These are phyloP conservation scores for Platycnemis pennipes DNA, from an alignment of 2,888 invertebrate genomes.

Conservation along the genomic window DNA sequence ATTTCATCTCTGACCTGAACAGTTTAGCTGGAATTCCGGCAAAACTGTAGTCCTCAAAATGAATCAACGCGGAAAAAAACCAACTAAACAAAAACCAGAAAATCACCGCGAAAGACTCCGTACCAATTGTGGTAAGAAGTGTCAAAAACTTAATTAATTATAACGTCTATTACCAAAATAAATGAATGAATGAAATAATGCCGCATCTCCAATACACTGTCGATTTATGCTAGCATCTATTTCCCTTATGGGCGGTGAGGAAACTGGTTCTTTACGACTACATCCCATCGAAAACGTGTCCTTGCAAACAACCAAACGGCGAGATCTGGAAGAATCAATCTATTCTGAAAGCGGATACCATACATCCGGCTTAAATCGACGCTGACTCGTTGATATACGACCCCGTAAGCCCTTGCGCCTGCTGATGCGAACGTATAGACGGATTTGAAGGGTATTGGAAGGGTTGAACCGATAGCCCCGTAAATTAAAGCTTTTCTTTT, in stretches of 20 bases:
- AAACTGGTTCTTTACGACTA: background rate
- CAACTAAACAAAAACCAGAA: too few relatives aligned
- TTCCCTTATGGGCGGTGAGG: background rate
- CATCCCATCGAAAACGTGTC: slow-evolving; percentile 36
- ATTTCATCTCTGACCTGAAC: too few relatives aligned
- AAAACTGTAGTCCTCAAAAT: too few relatives aligned
- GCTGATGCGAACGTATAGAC: slow-evolving; percentile 61
- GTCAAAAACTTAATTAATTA: too few relatives aligned
- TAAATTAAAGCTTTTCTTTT: slow-evolving; percentile 56
- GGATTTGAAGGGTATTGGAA: slow-evolving; percentile 60
- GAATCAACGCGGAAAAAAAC: too few relatives aligned
- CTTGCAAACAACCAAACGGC: slow-evolving; percentile 50
- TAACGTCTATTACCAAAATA: too few relatives aligned
- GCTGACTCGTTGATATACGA: slow-evolving; percentile 59
- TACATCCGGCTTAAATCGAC: slow-evolving; percentile 61
- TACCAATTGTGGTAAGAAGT: too few relatives aligned
- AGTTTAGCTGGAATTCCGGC: too few relatives aligned
- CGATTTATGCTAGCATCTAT: background rate
- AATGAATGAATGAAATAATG: too few relatives aligned
- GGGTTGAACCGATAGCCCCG: slow-evolving; percentile 29
- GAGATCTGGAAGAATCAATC: slow-evolving; percentile 66
- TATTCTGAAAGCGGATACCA: slow-evolving; percentile 33
- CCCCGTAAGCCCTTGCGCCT: slow-evolving; percentile 60
- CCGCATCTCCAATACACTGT: too few relatives aligned
- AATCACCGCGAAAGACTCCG: too few relatives aligned